A percentile compares a stretch with the other conserved stretches of the same genome.
These are phyloP conservation scores for Andrena haemorrhoa DNA, from an alignment of 2,888 invertebrate species.

Conservation along the genomic window DNA sequence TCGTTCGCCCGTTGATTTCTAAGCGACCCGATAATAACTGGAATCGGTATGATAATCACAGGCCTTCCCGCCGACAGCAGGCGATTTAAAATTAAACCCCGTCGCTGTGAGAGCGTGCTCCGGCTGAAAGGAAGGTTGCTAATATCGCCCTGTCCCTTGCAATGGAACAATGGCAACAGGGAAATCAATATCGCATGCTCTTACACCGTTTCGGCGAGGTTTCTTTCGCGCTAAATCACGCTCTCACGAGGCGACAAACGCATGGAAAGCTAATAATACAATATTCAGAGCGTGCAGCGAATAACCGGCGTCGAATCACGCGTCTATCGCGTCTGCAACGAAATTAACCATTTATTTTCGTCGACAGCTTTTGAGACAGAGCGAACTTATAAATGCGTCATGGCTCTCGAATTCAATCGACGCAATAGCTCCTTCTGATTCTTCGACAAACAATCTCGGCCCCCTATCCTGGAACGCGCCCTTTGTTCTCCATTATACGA, in stretches of 20 bases:
- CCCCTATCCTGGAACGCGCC: slow-evolving; percentile 10
- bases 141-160: slow-evolving; percentile 29
- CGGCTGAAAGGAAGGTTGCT: slow-evolving; percentile 46
- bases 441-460: slow-evolving; percentile 39
- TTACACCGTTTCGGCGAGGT: slow-evolving; percentile 23
- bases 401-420: slow-evolving; percentile 33
- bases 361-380: neutral
- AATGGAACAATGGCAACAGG: slow-evolving; percentile 40
- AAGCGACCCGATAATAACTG: slow-evolving; percentile 56
- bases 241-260: neutral
- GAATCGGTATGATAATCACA: slow-evolving; percentile 59
- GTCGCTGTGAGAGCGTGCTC: slow-evolving; percentile 29
- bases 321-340: neutral
- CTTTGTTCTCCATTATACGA: slow-evolving; percentile 44
- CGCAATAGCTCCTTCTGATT: slow-evolving; percentile 30
- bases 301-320: neutral
- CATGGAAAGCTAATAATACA: slow-evolving; percentile 20
- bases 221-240: slow-evolving; percentile 15
- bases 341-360: slow-evolving; percentile 28
- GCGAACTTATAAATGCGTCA: slow-evolving; percentile 23
- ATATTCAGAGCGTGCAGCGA: neutral
- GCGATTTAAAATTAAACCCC: slow-evolving; percentile 62
- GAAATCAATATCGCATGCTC: slow-evolving; percentile 51
- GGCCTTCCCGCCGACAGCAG: slow-evolving; percentile 56
- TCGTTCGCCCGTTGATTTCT: slow-evolving; percentile 30